Evolutionary conservation across 2,888 invertebrate species (phyloP).

Genomic region (Hemaris fuciformis): DNA sequence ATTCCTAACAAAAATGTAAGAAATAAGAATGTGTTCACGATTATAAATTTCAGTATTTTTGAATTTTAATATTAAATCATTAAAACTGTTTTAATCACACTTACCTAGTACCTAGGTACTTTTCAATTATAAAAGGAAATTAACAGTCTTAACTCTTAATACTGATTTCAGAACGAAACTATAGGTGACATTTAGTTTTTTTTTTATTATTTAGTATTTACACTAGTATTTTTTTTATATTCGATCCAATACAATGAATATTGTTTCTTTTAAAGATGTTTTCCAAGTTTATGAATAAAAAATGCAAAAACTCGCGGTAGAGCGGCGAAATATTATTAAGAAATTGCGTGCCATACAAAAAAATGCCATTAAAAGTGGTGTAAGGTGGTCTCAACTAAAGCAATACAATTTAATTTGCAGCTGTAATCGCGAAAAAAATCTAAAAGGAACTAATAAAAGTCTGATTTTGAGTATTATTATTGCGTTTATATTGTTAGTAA

Average conservation of each 20-base stretch:
- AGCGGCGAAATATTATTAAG: slow-evolving; percentile 12
- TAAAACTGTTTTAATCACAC: no score
- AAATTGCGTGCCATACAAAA: slow-evolving; percentile 49
- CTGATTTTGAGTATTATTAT: slow-evolving; percentile 40
- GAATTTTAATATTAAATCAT: no score
- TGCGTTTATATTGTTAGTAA: slow-evolving; percentile 43
- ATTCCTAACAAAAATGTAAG: no score
- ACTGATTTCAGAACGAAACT: not conserved
- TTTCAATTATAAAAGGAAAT: no score
- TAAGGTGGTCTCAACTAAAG: slow-evolving; percentile 42
- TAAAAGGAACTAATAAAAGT: slow-evolving; percentile 40
- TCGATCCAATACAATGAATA: not conserved
- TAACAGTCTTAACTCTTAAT: no score
- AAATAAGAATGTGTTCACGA: no score
- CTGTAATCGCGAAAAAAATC: slow-evolving; percentile 35
- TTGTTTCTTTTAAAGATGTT: slow-evolving; percentile 20
- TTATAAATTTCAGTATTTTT: no score
- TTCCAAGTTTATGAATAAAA: slow-evolving; percentile 16
- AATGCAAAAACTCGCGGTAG: slow-evolving; percentile 27
- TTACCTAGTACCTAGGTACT: no score
- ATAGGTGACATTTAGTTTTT: not conserved
- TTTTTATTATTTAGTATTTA: no score
- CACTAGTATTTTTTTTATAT: not conserved
- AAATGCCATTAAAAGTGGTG: slow-evolving; percentile 51
- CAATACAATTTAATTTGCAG: slow-evolving; percentile 52